These are phyloP conservation scores for Ectemnius cavifrons DNA, from an alignment of 2,888 invertebrate genomes.

Conservation along the genomic window DNA sequence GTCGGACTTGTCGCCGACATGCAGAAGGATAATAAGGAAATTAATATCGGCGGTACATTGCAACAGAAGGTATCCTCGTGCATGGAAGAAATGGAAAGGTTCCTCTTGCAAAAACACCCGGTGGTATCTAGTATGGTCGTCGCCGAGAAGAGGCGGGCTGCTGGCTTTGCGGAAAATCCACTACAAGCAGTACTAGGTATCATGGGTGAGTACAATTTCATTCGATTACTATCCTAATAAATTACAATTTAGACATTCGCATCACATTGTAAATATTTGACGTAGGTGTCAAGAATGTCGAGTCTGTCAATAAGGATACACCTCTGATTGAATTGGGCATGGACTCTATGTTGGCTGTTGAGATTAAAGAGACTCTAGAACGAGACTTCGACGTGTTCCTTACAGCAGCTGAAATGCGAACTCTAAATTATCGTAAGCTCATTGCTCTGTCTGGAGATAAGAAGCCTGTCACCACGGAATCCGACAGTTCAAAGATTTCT, in stretches of 20 bases:
- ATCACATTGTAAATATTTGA: slow-evolving; percentile 50
- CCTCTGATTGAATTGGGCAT: slow-evolving; percentile 94
- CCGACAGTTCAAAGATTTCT: background rate
- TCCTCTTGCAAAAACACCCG: slow-evolving; percentile 83
- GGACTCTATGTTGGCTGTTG: slow-evolving; percentile 98
- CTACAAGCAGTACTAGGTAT: slow-evolving; percentile 86
- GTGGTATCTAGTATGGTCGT: slow-evolving; percentile 92
- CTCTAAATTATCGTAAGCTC: slow-evolving; percentile 86
- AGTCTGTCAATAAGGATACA: slow-evolving; percentile 84
- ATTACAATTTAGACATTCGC: background rate
- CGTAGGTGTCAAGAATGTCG: slow-evolving; percentile 78
- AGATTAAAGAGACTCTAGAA: slow-evolving; percentile 95
- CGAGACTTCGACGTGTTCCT: slow-evolving; percentile 92
- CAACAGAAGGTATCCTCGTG: slow-evolving; percentile 93
- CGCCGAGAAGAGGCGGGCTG: slow-evolving; percentile 87
- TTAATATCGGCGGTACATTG: slow-evolving; percentile 88
- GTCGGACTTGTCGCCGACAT: slow-evolving; percentile 89
- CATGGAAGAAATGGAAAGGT: slow-evolving; percentile 84
- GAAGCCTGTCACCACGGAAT: background rate
- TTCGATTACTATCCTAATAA: background rate
- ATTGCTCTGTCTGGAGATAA: slow-evolving; percentile 72
- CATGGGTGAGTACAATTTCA: slow-evolving; percentile 69
- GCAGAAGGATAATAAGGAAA: slow-evolving; percentile 84
- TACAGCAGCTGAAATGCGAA: slow-evolving; percentile 91
- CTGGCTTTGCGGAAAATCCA: slow-evolving; percentile 82